Conservation (phyloP, 2,888 invertebrate genomes). For the Clitarchus hookeri region DNA sequence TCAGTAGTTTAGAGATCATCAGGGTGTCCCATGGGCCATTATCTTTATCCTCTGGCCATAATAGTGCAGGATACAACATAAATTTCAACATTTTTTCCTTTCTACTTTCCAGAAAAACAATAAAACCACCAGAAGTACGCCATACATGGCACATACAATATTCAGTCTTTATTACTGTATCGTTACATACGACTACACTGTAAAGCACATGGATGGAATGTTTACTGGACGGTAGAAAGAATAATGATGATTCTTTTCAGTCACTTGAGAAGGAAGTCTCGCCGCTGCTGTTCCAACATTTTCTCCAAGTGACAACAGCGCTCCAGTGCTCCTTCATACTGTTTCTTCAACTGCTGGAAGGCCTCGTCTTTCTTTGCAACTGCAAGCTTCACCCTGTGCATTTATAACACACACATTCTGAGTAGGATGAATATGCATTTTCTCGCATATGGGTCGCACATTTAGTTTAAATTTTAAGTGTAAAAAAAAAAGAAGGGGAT, state of each 20-base stretch:
- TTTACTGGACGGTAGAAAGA: neutral
- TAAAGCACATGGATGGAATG: neutral
- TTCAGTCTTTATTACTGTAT: neutral
- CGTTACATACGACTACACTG: neutral
- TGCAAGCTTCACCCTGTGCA: conserved; percentile 74
- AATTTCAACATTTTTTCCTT: too few relatives aligned
- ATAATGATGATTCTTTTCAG: neutral
- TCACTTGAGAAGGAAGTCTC: conserved; percentile 42
- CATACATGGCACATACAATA: neutral
- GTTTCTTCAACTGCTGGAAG: conserved; percentile 71
- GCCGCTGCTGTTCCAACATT: conserved; percentile 70
- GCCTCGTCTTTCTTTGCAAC: conserved; percentile 79
- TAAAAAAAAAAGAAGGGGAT: too few relatives aligned
- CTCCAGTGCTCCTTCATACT: conserved; percentile 70
- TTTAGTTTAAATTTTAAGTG: too few relatives aligned
- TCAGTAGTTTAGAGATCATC: too few relatives aligned
- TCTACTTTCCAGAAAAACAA: too few relatives aligned
- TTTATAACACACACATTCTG: neutral
- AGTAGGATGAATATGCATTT: too few relatives aligned
- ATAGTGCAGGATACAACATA: too few relatives aligned
- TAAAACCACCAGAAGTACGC: too few relatives aligned
- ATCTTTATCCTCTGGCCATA: too few relatives aligned
- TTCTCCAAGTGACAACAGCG: conserved; percentile 75
- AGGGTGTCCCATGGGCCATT: too few relatives aligned
- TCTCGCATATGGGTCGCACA: too few relatives aligned